These are phyloP conservation scores for Tetragnatha versicolor DNA, from an alignment of 1,140 invertebrate species.

Conservation along the genomic window DNA sequence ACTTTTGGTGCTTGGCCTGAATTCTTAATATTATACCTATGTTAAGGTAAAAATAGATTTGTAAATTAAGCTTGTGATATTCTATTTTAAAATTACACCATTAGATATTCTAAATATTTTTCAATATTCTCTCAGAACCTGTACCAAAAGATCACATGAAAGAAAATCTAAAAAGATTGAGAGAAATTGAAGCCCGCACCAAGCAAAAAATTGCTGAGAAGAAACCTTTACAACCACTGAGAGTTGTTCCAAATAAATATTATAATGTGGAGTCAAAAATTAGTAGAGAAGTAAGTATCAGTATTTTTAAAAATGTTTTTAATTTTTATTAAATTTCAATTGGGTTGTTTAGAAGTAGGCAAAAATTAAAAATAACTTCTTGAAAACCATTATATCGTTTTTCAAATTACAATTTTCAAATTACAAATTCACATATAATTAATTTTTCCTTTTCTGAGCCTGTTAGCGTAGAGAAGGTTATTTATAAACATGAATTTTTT, in stretches of 20 bases:
- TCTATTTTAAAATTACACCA: background rate
- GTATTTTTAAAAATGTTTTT: background rate
- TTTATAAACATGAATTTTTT: too few species aligned
- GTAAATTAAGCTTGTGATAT: too few species aligned
- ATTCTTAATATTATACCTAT: too few species aligned
- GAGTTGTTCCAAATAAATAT: constrained; percentile 29
- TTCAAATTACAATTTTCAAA: too few species aligned
- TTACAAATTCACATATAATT: too few species aligned
- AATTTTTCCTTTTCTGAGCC: too few species aligned
- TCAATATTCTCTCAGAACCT: background rate
- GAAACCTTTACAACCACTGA: constrained; percentile 13
- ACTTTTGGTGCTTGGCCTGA: too few species aligned
- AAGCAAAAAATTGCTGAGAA: constrained; percentile 28
- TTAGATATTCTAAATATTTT: background rate
- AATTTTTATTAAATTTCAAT: background rate
- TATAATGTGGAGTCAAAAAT: constrained; percentile 4
- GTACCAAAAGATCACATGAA: constrained; percentile 26
- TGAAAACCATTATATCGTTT: too few species aligned
- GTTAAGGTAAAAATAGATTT: too few species aligned
- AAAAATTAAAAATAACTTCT: too few species aligned
- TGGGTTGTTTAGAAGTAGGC: background rate
- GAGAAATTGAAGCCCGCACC: constrained; percentile 27
- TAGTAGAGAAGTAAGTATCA: background rate
- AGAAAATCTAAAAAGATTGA: constrained; percentile 35
- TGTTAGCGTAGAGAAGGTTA: too few species aligned